Evolutionary conservation across 2,797 vertebrate species (phyloP).

Genomic region (Sebastes melanostomus): DNA sequence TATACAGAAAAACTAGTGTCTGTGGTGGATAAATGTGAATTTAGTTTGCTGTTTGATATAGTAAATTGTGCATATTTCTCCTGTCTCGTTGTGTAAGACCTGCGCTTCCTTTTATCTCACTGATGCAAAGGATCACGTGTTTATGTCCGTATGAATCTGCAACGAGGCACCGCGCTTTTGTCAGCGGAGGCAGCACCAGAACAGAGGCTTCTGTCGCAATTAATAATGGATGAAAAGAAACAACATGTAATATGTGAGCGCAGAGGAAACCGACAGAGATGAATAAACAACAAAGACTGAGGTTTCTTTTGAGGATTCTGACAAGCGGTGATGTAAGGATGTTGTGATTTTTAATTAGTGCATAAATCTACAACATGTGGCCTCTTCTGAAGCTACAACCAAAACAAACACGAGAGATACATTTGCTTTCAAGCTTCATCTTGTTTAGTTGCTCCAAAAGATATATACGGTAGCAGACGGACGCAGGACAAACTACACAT

Average conservation of each 20-base stretch:
- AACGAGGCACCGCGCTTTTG: constrained; percentile 16
- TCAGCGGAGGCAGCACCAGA: constrained; percentile 29
- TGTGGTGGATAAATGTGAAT: constrained; percentile 7
- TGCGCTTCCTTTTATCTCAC: constrained; percentile 1
- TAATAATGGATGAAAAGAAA: constrained; percentile 64
- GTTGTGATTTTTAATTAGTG: constrained; percentile 48
- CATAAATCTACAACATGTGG: constrained; percentile 21
- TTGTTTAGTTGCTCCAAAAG: not conserved
- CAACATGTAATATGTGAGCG: constrained; percentile 15
- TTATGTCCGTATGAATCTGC: constrained; percentile 23
- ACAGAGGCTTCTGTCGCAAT: constrained; percentile 36
- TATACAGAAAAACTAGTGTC: constrained; percentile 56
- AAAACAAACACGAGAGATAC: constrained; percentile 5
- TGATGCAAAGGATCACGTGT: not conserved
- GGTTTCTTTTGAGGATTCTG: constrained; percentile 30
- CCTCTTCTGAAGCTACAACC: constrained; percentile 13
- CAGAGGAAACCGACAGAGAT: constrained; percentile 20
- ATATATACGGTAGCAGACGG: not conserved
- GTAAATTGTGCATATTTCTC: not conserved
- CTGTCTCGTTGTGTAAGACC: not conserved
- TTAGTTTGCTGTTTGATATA: not conserved
- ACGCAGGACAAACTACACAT: not conserved
- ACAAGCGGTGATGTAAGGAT: constrained; percentile 18
- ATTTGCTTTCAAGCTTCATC: constrained; percentile 15
- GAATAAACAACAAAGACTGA: constrained; percentile 31